Evolutionary conservation across 2,113 vertebrate genomes (phyloP).

Genomic region (Caranx ignobilis): DNA sequence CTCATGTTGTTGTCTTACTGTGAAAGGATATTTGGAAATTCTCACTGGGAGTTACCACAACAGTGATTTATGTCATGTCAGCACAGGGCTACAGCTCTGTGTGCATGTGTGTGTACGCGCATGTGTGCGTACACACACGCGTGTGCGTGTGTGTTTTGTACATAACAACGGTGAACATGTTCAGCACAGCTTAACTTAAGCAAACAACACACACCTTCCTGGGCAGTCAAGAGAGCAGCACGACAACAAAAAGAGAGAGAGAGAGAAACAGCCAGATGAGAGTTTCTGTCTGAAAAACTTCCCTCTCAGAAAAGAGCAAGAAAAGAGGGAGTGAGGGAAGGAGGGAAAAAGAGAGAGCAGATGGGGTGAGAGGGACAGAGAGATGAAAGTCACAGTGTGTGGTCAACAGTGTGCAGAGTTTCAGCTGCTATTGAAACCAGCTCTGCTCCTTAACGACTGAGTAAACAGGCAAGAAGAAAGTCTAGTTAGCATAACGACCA

Average conservation of each 20-base stretch:
- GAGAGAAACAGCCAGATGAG: constrained; percentile 22
- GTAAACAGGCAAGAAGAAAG: constrained; percentile 61
- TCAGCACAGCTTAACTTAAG: constrained; percentile 70
- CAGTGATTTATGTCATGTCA: constrained; percentile 65
- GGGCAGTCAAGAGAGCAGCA: constrained; percentile 76
- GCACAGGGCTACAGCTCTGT: constrained; percentile 51
- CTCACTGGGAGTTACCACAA: constrained; percentile 32
- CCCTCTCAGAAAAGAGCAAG: constrained; percentile 3
- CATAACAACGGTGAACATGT: constrained; percentile 71
- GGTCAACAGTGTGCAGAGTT: constrained; percentile 59
- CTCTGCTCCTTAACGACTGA: constrained; percentile 59
- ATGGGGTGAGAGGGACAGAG: constrained; percentile 36
- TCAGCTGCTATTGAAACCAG: constrained; percentile 72
- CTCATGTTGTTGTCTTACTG: constrained; percentile 50
- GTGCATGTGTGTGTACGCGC: constrained; percentile 26
- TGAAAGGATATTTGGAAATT: constrained; percentile 52
- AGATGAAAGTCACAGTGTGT: constrained; percentile 61
- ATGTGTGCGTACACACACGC: constrained; percentile 8
- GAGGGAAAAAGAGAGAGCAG: constrained; percentile 10
- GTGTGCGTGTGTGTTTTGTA: constrained; percentile 40
- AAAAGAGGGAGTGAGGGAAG: constrained; percentile 39
- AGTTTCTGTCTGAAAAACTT: constrained; percentile 56
- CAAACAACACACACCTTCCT: constrained; percentile 81
- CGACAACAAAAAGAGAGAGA: constrained; percentile 35
- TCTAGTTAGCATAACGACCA: constrained; percentile 54